Evolutionary conservation across 2,797 vertebrate genomes (phyloP).

Genomic region (Poliocrania exsul): DNA sequence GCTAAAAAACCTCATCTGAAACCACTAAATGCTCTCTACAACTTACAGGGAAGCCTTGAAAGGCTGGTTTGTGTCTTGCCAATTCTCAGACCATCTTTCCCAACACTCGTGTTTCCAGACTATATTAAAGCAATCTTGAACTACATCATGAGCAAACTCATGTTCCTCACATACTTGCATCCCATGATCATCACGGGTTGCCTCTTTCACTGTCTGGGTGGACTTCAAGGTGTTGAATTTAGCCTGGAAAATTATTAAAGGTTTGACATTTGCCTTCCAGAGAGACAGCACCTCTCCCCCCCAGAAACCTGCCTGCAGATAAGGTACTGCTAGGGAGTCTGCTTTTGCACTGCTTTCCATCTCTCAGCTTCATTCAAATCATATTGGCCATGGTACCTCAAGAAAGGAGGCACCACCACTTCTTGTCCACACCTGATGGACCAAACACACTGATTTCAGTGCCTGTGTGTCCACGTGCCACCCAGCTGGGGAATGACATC

Average conservation of each 20-base stretch:
- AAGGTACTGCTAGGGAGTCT: background rate
- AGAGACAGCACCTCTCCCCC: background rate
- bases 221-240: background rate
- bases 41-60: background rate
- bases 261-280: background rate
- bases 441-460: background rate
- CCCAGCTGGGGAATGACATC: background rate
- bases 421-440: background rate
- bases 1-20: constrained; percentile 17
- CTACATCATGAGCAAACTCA: background rate
- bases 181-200: background rate
- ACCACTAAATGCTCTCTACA: background rate
- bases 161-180: background rate
- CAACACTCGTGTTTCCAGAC: background rate
- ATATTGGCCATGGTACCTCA: background rate
- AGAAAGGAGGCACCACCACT: background rate
- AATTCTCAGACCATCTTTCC: background rate
- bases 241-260: background rate
- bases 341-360: background rate
- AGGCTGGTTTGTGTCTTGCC: background rate
- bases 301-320: background rate
- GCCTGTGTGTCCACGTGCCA: rapidly evolving
- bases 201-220: background rate
- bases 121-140: background rate
- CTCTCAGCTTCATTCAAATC: background rate